Evolutionary conservation across 2,888 invertebrate genomes (phyloP).

Genomic region (Synanthedon vespiformis): DNA sequence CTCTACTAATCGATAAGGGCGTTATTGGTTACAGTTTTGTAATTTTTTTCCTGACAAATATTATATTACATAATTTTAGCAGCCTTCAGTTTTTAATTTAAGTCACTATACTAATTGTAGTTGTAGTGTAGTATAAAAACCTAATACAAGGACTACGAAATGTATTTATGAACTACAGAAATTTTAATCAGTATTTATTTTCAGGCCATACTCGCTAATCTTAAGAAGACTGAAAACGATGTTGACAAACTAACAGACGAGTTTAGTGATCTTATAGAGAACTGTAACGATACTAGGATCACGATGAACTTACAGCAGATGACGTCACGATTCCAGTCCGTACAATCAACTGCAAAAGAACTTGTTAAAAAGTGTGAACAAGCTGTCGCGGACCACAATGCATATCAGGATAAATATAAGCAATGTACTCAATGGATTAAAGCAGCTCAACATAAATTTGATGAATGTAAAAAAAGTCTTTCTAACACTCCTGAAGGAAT

Average conservation of each 20-base stretch:
- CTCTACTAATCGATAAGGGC: slow-evolving; percentile 26
- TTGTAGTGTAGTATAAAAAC: slow-evolving; percentile 52
- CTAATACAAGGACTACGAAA: slow-evolving; percentile 4
- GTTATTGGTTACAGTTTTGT: slow-evolving; percentile 21
- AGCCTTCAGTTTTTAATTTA: slow-evolving; percentile 11
- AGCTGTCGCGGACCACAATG: slow-evolving; percentile 83
- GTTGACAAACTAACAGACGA: slow-evolving; percentile 89
- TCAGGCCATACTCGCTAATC: slow-evolving; percentile 80
- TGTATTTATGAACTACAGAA: not conserved
- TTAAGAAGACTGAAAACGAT: slow-evolving; percentile 87
- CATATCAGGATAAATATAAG: slow-evolving; percentile 85
- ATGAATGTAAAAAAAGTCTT: slow-evolving; percentile 73
- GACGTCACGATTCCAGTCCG: slow-evolving; percentile 89
- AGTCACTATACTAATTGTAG: slow-evolving; percentile 50
- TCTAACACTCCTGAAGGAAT: slow-evolving; percentile 78
- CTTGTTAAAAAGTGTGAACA: slow-evolving; percentile 93
- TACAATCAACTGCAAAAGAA: slow-evolving; percentile 90
- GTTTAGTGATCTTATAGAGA: slow-evolving; percentile 86
- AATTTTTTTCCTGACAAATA: slow-evolving; percentile 1
- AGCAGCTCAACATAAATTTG: slow-evolving; percentile 78
- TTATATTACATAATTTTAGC: slow-evolving; percentile 2
- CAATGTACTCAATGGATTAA: slow-evolving; percentile 86
- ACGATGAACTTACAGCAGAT: slow-evolving; percentile 91
- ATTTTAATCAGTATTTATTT: not conserved
- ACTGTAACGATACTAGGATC: slow-evolving; percentile 87